These are phyloP conservation scores for Atrichornis clamosus DNA, from an alignment of 2,113 vertebrate species.

Conservation along the genomic window DNA sequence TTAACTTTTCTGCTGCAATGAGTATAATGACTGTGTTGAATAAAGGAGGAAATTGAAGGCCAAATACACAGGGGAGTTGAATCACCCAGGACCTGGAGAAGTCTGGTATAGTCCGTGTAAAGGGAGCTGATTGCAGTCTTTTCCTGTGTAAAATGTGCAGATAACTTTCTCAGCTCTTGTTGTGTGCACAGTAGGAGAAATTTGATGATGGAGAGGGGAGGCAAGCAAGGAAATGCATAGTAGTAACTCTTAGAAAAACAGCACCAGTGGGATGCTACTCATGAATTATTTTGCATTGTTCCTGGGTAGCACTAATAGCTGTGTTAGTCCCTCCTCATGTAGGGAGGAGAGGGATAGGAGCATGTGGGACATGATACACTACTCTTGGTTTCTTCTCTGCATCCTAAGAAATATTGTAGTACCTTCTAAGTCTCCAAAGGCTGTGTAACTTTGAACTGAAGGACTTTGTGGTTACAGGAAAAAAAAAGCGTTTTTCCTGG, in stretches of 20 bases:
- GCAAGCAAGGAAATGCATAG: neutral
- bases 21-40: neutral
- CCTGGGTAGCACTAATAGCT: neutral
- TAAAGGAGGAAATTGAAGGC: neutral
- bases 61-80: neutral
- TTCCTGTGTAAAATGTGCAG: neutral
- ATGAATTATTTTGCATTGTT: neutral
- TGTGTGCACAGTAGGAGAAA: neutral
- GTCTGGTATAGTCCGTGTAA: neutral
- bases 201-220: neutral
- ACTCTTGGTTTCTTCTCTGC: neutral
- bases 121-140: neutral
- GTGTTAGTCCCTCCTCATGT: neutral
- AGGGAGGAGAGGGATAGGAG: neutral
- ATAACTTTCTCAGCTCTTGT: neutral
- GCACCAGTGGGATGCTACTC: neutral
- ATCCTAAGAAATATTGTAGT: neutral
- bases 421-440: neutral
- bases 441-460: neutral
- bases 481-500: neutral
- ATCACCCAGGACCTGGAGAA: neutral
- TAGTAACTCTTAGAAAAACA: neutral
- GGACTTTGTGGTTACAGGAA: neutral
- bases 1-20: neutral
- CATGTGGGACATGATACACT: neutral